phyloP scores from a whole-genome alignment of 1,140 invertebrate genomes.

The Maniola jurtina region DNA sequence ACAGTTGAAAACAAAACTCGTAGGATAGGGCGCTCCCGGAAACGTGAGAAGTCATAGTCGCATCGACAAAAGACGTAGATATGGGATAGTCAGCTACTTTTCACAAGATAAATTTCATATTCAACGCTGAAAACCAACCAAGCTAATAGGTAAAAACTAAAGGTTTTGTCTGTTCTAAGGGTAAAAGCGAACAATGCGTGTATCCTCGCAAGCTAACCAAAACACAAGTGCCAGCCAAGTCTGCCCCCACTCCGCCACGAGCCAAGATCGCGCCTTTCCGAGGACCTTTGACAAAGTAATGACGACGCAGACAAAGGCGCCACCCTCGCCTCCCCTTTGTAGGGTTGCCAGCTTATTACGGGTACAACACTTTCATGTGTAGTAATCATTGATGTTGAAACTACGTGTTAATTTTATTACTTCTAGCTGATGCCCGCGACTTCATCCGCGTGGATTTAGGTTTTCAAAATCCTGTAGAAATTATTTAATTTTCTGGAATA shows the following conservation, averaged over 20 bases:
- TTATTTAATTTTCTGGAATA: too few relatives aligned
- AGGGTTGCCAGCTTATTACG: constrained; percentile 2
- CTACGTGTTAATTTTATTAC: too few relatives aligned
- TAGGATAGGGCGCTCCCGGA: too few relatives aligned
- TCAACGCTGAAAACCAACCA: neutral
- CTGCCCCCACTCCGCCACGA: constrained; percentile 27
- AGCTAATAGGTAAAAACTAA: constrained; percentile 7
- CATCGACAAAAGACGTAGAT: too few relatives aligned
- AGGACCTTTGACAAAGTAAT: constrained; percentile 72
- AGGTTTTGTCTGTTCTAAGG: neutral
- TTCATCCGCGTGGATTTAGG: too few relatives aligned
- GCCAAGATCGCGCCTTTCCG: constrained; percentile 43
- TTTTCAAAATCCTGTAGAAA: too few relatives aligned
- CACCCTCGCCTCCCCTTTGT: constrained; percentile 19
- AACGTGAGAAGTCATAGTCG: too few relatives aligned
- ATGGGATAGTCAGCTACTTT: neutral
- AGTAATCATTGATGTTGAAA: too few relatives aligned
- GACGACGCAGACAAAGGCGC: constrained; percentile 57
- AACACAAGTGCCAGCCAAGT: constrained; percentile 36
- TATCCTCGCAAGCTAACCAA: constrained; percentile 32
- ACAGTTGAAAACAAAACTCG: too few relatives aligned
- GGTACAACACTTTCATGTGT: neutral
- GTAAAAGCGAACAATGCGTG: constrained; percentile 26
- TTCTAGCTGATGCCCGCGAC: too few relatives aligned
- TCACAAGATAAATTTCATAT: neutral